Evolutionary conservation across 2,113 vertebrate species (phyloP).

Genomic region (Crotalus helleri): DNA sequence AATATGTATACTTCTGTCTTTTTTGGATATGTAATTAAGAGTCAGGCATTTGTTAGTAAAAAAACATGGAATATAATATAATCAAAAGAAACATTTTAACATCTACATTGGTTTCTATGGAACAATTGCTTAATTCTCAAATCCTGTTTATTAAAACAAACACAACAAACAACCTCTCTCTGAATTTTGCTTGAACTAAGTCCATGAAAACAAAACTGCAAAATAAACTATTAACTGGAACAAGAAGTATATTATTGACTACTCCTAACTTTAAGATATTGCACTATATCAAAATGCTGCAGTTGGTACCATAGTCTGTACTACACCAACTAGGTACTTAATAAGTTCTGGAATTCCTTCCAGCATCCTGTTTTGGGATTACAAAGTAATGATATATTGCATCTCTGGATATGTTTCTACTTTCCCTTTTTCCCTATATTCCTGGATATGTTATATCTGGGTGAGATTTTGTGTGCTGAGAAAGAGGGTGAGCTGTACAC

Average conservation of each 20-base stretch:
- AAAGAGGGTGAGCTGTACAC: background rate
- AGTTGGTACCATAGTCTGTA: background rate
- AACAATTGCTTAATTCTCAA: background rate
- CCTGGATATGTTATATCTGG: background rate
- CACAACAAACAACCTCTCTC: background rate
- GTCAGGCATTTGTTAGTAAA: background rate
- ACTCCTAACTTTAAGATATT: background rate
- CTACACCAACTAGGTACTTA: background rate
- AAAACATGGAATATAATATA: background rate
- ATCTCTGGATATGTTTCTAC: background rate
- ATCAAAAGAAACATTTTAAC: background rate
- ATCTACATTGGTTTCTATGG: background rate
- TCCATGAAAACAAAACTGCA: background rate
- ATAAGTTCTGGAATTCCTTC: background rate
- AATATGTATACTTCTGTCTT: background rate
- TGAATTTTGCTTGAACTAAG: background rate
- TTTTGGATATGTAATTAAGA: constrained; percentile 10
- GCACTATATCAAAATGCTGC: background rate
- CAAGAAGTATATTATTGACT: background rate
- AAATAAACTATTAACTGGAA: background rate
- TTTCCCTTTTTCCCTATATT: background rate
- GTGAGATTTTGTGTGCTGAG: background rate
- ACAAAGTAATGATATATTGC: background rate
- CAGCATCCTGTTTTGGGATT: background rate
- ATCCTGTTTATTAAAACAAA: background rate